Conservation (phyloP, 2,797 vertebrate species). For the Luscinia luscinia region DNA sequence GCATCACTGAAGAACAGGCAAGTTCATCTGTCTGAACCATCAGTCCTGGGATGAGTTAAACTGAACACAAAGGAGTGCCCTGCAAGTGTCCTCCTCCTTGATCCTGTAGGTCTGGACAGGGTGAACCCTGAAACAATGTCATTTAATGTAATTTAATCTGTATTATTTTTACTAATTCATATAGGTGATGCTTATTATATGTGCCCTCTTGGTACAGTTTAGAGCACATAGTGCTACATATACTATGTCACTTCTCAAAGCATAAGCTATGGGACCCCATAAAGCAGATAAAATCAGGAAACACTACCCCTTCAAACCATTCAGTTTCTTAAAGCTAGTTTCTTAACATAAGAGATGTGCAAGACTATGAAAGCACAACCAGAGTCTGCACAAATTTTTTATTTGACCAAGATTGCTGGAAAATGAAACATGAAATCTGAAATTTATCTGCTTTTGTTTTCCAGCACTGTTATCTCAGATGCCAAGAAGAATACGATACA, state of each 20-base stretch:
- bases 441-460: not conserved
- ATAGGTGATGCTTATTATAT: not conserved
- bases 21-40: not conserved
- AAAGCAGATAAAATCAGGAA: not conserved
- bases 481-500: not conserved
- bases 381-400: not conserved
- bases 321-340: not conserved
- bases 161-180: not conserved
- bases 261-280: not conserved
- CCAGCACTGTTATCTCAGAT: not conserved
- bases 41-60: not conserved
- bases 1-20: not conserved
- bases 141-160: not conserved
- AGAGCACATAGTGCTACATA: not conserved
- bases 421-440: not conserved
- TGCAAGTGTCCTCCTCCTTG: not conserved
- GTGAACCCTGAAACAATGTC: not conserved
- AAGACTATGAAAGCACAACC: not conserved
- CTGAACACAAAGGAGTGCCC: not conserved
- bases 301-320: not conserved
- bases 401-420: not conserved
- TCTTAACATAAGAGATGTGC: not conserved
- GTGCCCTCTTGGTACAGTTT: not conserved
- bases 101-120: not conserved
- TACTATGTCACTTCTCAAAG: not conserved